Evolutionary conservation across 2,888 invertebrate species (phyloP).

Genomic region (Cantharis nigra): DNA sequence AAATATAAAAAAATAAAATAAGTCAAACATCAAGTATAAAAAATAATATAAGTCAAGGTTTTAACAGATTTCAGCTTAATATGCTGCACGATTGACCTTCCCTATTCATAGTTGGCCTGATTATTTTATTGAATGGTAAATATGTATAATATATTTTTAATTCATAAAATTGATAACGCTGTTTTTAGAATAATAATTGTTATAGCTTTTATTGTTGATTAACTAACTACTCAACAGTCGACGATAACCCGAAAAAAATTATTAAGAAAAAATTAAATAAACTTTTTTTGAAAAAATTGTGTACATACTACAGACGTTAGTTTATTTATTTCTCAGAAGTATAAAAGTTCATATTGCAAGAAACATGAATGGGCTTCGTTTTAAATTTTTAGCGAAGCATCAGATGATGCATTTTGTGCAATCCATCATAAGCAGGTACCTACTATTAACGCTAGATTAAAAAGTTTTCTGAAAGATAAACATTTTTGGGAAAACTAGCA

Average conservation of each 20-base stretch:
- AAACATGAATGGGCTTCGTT: neutral
- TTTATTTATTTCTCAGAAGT: neutral
- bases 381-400: neutral
- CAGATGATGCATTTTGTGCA: neutral
- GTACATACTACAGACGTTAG: neutral
- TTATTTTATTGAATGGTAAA: neutral
- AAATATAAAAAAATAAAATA: neutral
- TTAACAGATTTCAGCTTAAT: neutral
- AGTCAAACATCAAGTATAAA: neutral
- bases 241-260: neutral
- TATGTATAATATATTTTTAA: neutral
- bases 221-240: neutral
- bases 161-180: neutral
- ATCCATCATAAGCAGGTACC: neutral
- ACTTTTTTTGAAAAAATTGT: neutral
- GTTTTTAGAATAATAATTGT: neutral
- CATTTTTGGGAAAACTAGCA: neutral
- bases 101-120: neutral
- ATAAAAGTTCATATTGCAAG: neutral
- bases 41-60: neutral
- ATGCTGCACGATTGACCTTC: neutral
- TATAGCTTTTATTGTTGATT: neutral
- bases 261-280: neutral
- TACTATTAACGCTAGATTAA: no score
- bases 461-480: neutral